Percentiles rank a stretch among this genome's conserved stretches.
These are phyloP conservation scores for Axea sp. DNA, from an alignment of 2,888 invertebrate genomes.

Conservation along the genomic window DNA sequence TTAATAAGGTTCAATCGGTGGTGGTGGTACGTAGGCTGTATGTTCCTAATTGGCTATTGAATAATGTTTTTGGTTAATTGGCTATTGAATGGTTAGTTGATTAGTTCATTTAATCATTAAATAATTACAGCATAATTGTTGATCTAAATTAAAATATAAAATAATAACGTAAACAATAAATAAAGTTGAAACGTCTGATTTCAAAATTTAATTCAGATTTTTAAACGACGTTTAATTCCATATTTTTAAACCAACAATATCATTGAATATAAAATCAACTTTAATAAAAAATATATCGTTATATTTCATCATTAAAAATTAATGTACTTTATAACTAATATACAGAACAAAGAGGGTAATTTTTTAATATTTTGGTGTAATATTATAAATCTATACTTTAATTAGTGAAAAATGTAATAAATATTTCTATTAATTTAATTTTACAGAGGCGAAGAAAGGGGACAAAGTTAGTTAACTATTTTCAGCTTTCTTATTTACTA, in stretches of 20 bases:
- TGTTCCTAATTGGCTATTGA: conserved; percentile 66
- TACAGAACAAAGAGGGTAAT: background rate
- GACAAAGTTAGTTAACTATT: no score
- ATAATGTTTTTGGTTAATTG: no score
- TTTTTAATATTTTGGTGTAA: no score
- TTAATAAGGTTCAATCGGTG: conserved; percentile 63
- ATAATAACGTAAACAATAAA: no score
- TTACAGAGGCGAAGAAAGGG: no score
- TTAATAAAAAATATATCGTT: conserved; percentile 26
- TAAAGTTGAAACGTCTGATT: no score
- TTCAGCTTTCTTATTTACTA: no score
- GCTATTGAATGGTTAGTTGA: conserved; percentile 65
- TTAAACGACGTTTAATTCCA: no score
- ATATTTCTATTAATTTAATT: no score
- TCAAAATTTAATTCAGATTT: no score
- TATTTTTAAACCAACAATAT: conserved; percentile 5
- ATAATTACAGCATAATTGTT: conserved; percentile 32
- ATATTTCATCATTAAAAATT: conserved; percentile 37
- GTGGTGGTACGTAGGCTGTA: conserved; percentile 71
- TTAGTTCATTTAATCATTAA: conserved; percentile 40
- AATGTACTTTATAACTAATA: conserved; percentile 1
- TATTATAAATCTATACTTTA: no score
- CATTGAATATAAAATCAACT: conserved; percentile 10
- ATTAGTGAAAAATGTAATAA: no score
- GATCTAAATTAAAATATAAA: background rate